Base-by-base conservation (phyloP, 1,140 invertebrate species). In the Zelostemma sp. region DNA sequence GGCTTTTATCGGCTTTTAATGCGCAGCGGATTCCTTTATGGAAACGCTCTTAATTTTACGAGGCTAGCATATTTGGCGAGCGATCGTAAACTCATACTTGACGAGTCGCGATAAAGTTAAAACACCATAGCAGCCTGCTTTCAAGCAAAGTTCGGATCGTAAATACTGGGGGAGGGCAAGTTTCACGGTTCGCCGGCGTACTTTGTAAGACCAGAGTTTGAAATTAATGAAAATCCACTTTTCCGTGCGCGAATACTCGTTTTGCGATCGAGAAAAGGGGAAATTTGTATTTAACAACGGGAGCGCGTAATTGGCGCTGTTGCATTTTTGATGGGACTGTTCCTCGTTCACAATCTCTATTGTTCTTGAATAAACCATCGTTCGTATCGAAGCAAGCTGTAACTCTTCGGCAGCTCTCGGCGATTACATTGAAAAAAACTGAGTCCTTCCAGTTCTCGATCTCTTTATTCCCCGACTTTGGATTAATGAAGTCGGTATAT, bases 1-100 rank as follows among this genome's bases (percentile, higher is more conserved):
- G 79, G 76, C 79, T 80, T 82, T 81, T 81, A 82, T 82, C 79
- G 80, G 73, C 72, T 79, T 82, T 82, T 80, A 81, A 81, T 76
- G 78, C 73, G 71, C 65, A 43, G 56, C 72, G 72, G 72, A 80
- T 75, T 79, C 79, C 76, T 82, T 80, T 81, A 82, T 81, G 80
- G 78, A 82, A 82, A 80, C 78, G 81, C 79, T 80, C 79, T 83
- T 84, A 82, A 81, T 83, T 84, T 83, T 79, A 84, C 79, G 81
- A 82, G 75, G 61, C 66, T 65, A 72, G 80, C 80, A 82, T 82
- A 84, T 85, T 85, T 83, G 83, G 80, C 78, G 68, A 71, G 67
- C 71, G 68, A 76, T 84, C 83, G 78, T 85, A 83, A 85, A 85
- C 77, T 79, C 82, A 82, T 81, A 80, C 76, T 82, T 79, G 67